phyloP scores from a whole-genome alignment of 1,140 invertebrate species.

The Lepidurus apus region DNA sequence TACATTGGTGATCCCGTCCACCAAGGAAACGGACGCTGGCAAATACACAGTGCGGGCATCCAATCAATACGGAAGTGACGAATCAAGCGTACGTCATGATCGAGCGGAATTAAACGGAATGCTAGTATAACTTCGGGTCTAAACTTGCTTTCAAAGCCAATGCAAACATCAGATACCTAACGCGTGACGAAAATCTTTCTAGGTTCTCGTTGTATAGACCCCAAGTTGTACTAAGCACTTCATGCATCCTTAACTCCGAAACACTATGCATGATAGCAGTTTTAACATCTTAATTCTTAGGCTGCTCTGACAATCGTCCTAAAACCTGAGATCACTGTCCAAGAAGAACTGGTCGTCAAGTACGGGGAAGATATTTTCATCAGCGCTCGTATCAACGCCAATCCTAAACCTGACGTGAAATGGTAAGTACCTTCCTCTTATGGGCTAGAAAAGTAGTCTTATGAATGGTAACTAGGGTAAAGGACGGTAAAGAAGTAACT shows the following conservation, averaged over 20 bases:
- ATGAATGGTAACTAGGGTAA: conserved; percentile 48
- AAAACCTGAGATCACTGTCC: conserved; percentile 64
- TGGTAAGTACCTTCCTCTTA: conserved; percentile 53
- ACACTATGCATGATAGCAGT: background rate
- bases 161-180: too few relatives aligned
- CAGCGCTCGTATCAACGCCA: conserved; percentile 63
- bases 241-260: too few relatives aligned
- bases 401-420: conserved; percentile 68
- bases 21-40: conserved; percentile 47
- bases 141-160: too few relatives aligned
- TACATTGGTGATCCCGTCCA: conserved; percentile 47
- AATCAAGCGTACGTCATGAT: conserved; percentile 37
- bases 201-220: too few relatives aligned
- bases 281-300: conserved; percentile 40
- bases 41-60: conserved; percentile 52
- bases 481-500: conserved; percentile 56
- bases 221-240: too few relatives aligned
- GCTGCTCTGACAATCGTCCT: conserved; percentile 66
- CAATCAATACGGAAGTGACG: conserved; percentile 51
- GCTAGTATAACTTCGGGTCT: too few relatives aligned
- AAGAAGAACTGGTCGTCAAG: conserved; percentile 63
- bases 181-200: too few relatives aligned
- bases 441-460: conserved; percentile 42
- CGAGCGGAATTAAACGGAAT: too few relatives aligned
- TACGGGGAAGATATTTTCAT: conserved; percentile 67